Base-by-base conservation (phyloP, 2,113 vertebrate genomes). In the Camelus bactrianus region DNA sequence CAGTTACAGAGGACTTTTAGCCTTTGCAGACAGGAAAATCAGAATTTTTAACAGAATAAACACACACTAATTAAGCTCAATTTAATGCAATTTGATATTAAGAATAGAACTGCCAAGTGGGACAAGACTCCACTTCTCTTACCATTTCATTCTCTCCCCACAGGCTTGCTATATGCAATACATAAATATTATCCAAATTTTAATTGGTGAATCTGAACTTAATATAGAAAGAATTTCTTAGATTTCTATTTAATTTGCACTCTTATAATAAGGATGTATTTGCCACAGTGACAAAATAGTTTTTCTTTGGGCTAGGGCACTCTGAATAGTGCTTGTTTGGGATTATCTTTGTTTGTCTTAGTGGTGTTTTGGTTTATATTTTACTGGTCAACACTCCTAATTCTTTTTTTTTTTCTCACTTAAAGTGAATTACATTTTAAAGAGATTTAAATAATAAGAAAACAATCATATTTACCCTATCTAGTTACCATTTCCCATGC, bases 121-220 rank as follows among this genome's bases (percentile, higher is more conserved):
- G 20, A 75, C 13, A 64, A 60, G 46, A 86, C 13, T 35, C 38
- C 17, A 28, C 42, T 38, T 64, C 54, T 80, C 48, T 72, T 32
- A 70, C n/a, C 50, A 73, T 46, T 79, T 80, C 12, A 48, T 95
- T 93, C 42, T 89, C 35, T 95, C 46, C 17, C 6, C 28, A 75
- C 14, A 38, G 42, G 12, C 8, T 30, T 50, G 14, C 35, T 69
- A n/a, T 14, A 72, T 69, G 24, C 38, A 7, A 42, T 73, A 56
- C 30, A 3, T 52, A 91, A 95, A 28, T 35, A 62, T 60, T 95
- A 28, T 35, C 54, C 35, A 81, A 32, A 75, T 65, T 91, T 96
- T 95, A 95, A 89, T 22, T 94, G 56, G 60, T 88, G 48, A 95
- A 64, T 77, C 58, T 38, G 50, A 67, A 69, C 26, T 94, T 84